Evolutionary conservation across 1,140 invertebrate species (phyloP).

Genomic region (Nephila pilipes): DNA sequence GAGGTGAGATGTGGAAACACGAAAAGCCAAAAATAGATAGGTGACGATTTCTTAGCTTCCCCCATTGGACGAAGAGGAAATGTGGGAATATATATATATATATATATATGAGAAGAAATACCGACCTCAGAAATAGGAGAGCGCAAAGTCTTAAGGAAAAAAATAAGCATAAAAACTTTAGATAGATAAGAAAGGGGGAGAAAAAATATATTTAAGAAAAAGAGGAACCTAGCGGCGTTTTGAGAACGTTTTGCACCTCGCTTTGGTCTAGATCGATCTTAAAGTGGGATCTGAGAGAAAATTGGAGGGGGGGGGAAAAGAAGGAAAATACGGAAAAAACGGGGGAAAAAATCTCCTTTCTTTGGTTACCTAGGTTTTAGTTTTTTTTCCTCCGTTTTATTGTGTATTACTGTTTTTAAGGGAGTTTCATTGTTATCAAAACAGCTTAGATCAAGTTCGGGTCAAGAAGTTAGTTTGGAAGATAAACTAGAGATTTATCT

Average conservation of each 20-base stretch:
- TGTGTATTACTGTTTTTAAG: constrained; percentile 35
- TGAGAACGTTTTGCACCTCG: constrained; percentile 37
- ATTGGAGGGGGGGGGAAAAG: neutral
- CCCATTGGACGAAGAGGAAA: neutral
- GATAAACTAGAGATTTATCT: neutral
- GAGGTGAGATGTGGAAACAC: neutral
- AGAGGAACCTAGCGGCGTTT: neutral
- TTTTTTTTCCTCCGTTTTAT: neutral
- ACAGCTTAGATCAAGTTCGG: constrained; percentile 18
- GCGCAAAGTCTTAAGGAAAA: neutral
- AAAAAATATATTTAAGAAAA: constrained; percentile 31
- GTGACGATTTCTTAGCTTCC: constrained; percentile 31
- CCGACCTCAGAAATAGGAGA: constrained; percentile 32
- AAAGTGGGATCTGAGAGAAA: constrained; percentile 16
- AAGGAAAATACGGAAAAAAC: neutral
- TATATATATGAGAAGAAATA: neutral
- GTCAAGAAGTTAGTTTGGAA: neutral
- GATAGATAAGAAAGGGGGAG: constrained; percentile 8
- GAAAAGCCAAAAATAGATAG: constrained; percentile 13
- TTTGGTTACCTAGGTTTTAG: neutral
- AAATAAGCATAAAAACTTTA: neutral
- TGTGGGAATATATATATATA: neutral
- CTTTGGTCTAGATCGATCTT: constrained; percentile 22
- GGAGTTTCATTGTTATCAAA: constrained; percentile 42
- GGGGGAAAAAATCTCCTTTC: neutral